Conservation (phyloP, 2,888 invertebrate species). For the Asteroscopus sphinx region DNA sequence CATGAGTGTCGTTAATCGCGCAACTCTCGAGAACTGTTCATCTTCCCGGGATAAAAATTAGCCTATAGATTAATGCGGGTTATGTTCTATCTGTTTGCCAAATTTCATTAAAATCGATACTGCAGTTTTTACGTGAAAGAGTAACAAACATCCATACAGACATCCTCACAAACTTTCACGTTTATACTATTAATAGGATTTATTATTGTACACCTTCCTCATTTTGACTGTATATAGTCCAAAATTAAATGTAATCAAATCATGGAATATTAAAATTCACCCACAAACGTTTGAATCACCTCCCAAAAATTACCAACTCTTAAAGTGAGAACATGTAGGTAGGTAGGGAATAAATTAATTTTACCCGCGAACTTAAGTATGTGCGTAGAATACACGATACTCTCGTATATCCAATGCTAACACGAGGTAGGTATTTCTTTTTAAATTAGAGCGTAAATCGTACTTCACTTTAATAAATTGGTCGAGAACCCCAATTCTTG, state of each 20-base stretch:
- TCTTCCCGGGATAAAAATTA: too few relatives aligned
- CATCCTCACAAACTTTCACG: too few relatives aligned
- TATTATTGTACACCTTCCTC: too few relatives aligned
- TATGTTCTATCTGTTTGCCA: too few relatives aligned
- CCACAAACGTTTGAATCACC: slow-evolving; percentile 25
- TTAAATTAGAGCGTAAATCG: slow-evolving; percentile 52
- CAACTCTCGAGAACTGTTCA: too few relatives aligned
- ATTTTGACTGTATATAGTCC: too few relatives aligned
- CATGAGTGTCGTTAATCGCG: too few relatives aligned
- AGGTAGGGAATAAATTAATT: slow-evolving; percentile 54
- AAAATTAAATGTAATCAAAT: slow-evolving; percentile 15
- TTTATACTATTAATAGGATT: too few relatives aligned
- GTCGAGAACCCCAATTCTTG: slow-evolving; percentile 48
- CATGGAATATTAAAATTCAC: slow-evolving; percentile 30
- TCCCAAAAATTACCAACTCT: slow-evolving; percentile 44
- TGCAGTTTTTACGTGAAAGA: too few relatives aligned
- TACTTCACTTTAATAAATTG: slow-evolving; percentile 56
- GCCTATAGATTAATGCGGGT: too few relatives aligned
- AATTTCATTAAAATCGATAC: too few relatives aligned
- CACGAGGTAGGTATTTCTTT: slow-evolving; percentile 53
- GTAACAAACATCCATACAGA: too few relatives aligned
- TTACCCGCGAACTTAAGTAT: slow-evolving; percentile 45
- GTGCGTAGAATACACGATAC: slow-evolving; percentile 48
- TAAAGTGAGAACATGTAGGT: slow-evolving; percentile 38
- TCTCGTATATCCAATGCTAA: slow-evolving; percentile 45